Conservation (phyloP, 2,797 vertebrate genomes). For the Salmo trutta region DNA sequence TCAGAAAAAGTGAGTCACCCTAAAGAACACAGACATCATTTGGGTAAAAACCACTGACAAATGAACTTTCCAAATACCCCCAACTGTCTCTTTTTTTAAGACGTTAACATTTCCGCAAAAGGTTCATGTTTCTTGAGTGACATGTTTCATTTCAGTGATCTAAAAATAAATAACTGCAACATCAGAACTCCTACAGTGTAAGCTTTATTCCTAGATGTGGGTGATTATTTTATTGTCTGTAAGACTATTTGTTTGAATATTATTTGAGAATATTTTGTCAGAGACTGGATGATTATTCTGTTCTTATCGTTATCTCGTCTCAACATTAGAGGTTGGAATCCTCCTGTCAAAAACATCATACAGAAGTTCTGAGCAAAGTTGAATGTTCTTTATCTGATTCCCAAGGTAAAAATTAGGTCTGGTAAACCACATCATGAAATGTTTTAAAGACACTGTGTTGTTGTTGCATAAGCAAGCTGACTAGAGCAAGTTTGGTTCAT, state of each 20-base stretch:
- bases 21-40: slow-evolving; percentile 68
- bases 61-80: slow-evolving; percentile 69
- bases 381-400: slow-evolving; percentile 1
- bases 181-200: neutral
- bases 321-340: neutral
- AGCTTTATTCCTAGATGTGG: neutral
- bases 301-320: neutral
- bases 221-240: neutral
- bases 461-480: neutral
- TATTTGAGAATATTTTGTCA: too few species aligned
- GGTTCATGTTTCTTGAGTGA: slow-evolving; percentile 66
- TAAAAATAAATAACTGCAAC: slow-evolving; percentile 1
- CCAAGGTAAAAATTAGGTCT: neutral
- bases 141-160: slow-evolving; percentile 48
- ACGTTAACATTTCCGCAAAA: slow-evolving; percentile 69
- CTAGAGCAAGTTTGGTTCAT: too few species aligned
- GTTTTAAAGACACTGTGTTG: neutral
- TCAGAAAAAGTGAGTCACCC: slow-evolving; percentile 52
- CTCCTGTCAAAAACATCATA: neutral
- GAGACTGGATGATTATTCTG: neutral
- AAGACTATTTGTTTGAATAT: neutral
- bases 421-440: neutral
- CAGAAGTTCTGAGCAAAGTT: neutral
- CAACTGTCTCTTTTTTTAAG: slow-evolving; percentile 39
- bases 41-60: slow-evolving; percentile 61